These are phyloP conservation scores for Parnassius smintheus DNA, from an alignment of 2,888 invertebrate species.

Conservation along the genomic window DNA sequence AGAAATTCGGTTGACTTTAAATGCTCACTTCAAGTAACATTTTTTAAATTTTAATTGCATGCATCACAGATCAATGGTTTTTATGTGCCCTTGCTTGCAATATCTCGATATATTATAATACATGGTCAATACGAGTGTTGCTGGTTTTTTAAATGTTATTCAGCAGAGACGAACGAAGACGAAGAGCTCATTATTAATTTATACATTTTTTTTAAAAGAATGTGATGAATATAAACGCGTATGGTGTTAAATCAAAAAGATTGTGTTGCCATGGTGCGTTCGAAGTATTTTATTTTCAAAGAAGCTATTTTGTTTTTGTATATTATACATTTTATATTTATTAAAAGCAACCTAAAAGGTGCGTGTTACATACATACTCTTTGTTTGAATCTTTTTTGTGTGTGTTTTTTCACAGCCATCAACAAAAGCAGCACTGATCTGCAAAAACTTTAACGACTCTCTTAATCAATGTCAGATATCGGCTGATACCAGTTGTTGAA, in stretches of 20 bases:
- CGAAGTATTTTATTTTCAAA: neutral
- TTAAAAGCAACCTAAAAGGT: slow-evolving; percentile 9
- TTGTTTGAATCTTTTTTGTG: neutral
- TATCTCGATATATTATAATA: no score
- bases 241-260: neutral
- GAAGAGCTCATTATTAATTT: neutral
- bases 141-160: neutral
- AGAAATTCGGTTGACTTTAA: no score
- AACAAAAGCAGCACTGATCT: neutral
- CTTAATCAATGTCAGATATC: no score
- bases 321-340: neutral
- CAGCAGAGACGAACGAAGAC: neutral
- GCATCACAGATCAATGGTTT: no score
- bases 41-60: no score
- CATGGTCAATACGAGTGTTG: neutral
- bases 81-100: no score
- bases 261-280: neutral
- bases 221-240: neutral
- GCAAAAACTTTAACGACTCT: neutral
- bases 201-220: neutral
- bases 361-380: neutral
- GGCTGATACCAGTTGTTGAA: neutral
- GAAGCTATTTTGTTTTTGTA: slow-evolving; percentile 3
- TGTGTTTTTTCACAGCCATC: neutral
- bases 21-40: no score